Percentiles rank a stretch among this genome's conserved stretches.
Evolutionary conservation across 2,888 invertebrate species (phyloP).

Genomic region (Orthonychiurus folsomi): DNA sequence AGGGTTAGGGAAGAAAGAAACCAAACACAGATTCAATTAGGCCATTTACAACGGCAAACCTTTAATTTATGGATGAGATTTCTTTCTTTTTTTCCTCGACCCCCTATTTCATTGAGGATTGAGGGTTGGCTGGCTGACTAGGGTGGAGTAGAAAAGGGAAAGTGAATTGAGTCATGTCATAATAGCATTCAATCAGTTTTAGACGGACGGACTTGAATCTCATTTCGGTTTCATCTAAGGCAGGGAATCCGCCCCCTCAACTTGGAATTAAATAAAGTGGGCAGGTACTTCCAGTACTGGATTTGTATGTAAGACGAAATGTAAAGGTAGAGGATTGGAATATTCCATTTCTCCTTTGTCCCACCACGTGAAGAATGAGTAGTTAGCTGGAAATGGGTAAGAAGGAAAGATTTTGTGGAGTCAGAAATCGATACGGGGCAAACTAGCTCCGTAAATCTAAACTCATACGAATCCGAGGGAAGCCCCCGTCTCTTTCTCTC

Average conservation of each 20-base stretch:
- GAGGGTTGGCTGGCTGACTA: conserved; percentile 9
- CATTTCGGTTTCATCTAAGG: neutral
- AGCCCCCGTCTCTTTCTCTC: conserved; percentile 3
- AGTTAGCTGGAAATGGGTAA: neutral
- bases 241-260: neutral
- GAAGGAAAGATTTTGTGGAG: neutral
- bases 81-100: neutral
- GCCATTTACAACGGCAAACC: neutral
- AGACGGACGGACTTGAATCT: conserved; percentile 7
- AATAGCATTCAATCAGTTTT: conserved; percentile 26
- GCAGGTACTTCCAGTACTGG: no score
- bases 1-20: no score
- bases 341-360: no score
- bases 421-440: neutral
- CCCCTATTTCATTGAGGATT: neutral
- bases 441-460: conserved; percentile 2
- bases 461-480: neutral
- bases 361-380: neutral
- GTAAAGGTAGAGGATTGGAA: no score
- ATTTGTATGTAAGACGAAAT: no score
- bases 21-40: neutral
- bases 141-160: conserved; percentile 7
- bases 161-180: conserved; percentile 19
- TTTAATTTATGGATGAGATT: neutral
- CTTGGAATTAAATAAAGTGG: no score